Evolutionary conservation across 2,113 vertebrate genomes (phyloP).

Genomic region (Scopus umbretta): DNA sequence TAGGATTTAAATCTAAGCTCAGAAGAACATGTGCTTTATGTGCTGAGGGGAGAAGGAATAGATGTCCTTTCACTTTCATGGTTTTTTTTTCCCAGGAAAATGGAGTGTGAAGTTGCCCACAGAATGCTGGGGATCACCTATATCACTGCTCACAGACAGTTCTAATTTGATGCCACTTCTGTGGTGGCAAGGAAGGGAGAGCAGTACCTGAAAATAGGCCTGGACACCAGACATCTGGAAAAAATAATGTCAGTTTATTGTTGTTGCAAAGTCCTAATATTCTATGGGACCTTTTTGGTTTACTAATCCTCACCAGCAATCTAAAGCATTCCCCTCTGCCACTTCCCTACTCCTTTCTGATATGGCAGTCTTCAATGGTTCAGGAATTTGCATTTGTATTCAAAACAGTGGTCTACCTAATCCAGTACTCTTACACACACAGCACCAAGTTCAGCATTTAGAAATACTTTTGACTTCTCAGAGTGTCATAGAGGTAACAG

Average conservation of each 20-base stretch:
- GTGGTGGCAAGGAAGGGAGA: not conserved
- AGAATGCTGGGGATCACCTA: not conserved
- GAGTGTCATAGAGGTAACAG: not conserved
- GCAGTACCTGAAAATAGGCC: not conserved
- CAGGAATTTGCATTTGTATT: not conserved
- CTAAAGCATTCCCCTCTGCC: not conserved
- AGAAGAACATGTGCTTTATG: not conserved
- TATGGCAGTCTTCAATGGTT: not conserved
- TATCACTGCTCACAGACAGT: not conserved
- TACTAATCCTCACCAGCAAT: not conserved
- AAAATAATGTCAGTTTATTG: not conserved
- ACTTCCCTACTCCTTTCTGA: not conserved
- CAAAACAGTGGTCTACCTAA: not conserved
- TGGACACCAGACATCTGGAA: not conserved
- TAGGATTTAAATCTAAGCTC: not conserved
- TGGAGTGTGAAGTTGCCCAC: not conserved
- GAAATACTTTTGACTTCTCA: not conserved
- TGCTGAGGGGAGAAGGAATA: not conserved
- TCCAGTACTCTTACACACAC: fast-evolving
- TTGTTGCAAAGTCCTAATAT: not conserved
- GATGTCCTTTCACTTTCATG: not conserved
- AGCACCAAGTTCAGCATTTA: not conserved
- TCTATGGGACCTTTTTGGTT: not conserved
- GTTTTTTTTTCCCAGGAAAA: not conserved
- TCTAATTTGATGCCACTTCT: not conserved